These are phyloP conservation scores for Halotydeus destructor DNA, from an alignment of 1,140 invertebrate species.

Conservation along the genomic window DNA sequence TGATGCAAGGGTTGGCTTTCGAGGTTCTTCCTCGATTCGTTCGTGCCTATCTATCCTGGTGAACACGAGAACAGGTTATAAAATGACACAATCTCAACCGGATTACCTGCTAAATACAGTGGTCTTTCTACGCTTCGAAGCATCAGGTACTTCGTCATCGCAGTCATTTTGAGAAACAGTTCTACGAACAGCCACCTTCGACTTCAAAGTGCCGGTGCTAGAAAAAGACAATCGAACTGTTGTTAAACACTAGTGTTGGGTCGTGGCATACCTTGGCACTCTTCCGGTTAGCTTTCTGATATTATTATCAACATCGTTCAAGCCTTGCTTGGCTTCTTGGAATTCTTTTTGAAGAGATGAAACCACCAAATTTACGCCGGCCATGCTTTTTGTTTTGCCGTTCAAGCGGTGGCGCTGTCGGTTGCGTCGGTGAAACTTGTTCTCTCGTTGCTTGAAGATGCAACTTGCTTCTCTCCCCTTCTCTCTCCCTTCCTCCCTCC, in stretches of 20 bases:
- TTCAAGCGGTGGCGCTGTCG: too few species aligned
- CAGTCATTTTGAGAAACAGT: neutral
- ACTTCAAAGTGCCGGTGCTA: neutral
- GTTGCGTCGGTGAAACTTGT: too few species aligned
- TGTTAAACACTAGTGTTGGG: neutral
- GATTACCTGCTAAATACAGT: neutral
- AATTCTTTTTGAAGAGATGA: slow-evolving; percentile 11
- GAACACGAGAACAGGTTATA: neutral
- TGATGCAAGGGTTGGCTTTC: slow-evolving; percentile 26
- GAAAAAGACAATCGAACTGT: neutral
- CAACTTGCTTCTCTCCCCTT: too few species aligned
- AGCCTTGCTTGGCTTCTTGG: slow-evolving; percentile 7
- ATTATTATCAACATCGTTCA: slow-evolving; percentile 12
- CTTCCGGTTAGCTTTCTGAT: slow-evolving; percentile 14
- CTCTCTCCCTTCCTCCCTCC: too few species aligned
- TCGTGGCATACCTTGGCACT: slow-evolving; percentile 6
- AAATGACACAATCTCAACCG: neutral
- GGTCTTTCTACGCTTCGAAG: neutral
- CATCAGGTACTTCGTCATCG: neutral
- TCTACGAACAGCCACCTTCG: neutral
- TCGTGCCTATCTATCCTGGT: slow-evolving; percentile 4
- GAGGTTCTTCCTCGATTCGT: slow-evolving; percentile 4
- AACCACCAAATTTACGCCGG: too few species aligned
- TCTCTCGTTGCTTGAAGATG: too few species aligned
- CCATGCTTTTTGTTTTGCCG: too few species aligned